Evolutionary conservation across 2,113 vertebrate genomes (phyloP).

Genomic region (Actenoides hombroni): DNA sequence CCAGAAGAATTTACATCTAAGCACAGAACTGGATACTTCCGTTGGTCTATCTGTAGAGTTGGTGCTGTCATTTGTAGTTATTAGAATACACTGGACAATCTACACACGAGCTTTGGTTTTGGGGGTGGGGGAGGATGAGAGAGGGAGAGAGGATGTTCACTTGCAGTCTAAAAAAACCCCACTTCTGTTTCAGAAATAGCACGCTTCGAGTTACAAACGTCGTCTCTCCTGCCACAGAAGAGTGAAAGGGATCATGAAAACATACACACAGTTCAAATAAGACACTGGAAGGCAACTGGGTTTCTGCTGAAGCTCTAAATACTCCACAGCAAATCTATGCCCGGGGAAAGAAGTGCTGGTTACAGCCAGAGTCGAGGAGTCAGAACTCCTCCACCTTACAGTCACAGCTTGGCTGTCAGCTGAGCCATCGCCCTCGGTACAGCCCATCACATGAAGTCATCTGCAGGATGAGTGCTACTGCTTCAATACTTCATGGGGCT

Average conservation of each 20-base stretch:
- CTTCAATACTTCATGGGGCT: not conserved
- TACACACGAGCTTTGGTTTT: not conserved
- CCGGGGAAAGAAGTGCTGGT: not conserved
- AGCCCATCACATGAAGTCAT: not conserved
- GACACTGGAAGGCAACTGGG: not conserved
- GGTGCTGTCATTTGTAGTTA: not conserved
- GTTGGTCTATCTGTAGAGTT: not conserved
- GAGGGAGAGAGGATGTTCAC: not conserved
- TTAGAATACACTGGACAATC: not conserved
- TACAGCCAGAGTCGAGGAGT: not conserved
- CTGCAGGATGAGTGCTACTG: not conserved
- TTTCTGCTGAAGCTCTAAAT: not conserved
- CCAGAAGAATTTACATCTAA: not conserved
- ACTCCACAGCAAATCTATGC: not conserved
- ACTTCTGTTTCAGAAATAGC: not conserved
- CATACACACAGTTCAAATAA: not conserved
- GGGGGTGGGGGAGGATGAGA: accelerated
- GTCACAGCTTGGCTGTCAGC: not conserved
- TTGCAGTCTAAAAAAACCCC: not conserved
- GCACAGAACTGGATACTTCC: not conserved
- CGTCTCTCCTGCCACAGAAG: not conserved
- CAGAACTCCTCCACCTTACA: not conserved
- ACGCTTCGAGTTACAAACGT: not conserved
- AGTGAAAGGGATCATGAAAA: not conserved
- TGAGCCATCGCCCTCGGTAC: not conserved